Base-by-base conservation (phyloP, 2,888 invertebrate genomes). In the Ferdinandea cuprea region DNA sequence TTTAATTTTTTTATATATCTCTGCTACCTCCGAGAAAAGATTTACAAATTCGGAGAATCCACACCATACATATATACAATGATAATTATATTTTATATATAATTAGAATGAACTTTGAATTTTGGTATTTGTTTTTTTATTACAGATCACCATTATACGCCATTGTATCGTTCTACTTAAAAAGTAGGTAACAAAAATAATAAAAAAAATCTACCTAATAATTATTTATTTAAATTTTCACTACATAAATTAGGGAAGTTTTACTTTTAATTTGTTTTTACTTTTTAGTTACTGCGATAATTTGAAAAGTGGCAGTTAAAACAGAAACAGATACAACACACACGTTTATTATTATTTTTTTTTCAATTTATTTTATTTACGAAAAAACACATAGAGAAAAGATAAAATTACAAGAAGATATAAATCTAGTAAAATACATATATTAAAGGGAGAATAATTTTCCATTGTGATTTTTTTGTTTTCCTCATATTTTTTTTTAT, bases 331-430 rank as follows among this genome's bases (percentile, higher is more conserved):
- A 73, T 73, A 83, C 72, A 63, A 83, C 78, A 81, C 78, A 83
- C 83, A 77, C 68, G 63, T 65, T 78, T 78, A 72, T n/a, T n/a
- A n/a, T n/a, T n/a, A 25, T 17, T 63, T 11, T 25, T 17, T 72
- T 19, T 52, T 37, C 8, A 35, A 42, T 73, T 61, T 59, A 73
- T 21, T 83, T 77, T 78, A 73, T 73, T 56, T 77, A 73, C 56
- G 72, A 73, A 74, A 71, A 66, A 77, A 77, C 77, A 83, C 83
- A 83, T 63, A 78, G 72, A 78, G 77, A 81, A 71, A 81, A 66
- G 71, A 77, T 71, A 81, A 81, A 80, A 77, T 81, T 76, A 81
- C 81, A 81, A 59, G 81, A 81, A 81, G 80, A 74, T 80, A 68
- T 35, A 63, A 77, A 69, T 80, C 50, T 69, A 69, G 59, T 77